These are phyloP conservation scores for Synodontis membranacea DNA, from an alignment of 2,113 vertebrate genomes.

Conservation along the genomic window DNA sequence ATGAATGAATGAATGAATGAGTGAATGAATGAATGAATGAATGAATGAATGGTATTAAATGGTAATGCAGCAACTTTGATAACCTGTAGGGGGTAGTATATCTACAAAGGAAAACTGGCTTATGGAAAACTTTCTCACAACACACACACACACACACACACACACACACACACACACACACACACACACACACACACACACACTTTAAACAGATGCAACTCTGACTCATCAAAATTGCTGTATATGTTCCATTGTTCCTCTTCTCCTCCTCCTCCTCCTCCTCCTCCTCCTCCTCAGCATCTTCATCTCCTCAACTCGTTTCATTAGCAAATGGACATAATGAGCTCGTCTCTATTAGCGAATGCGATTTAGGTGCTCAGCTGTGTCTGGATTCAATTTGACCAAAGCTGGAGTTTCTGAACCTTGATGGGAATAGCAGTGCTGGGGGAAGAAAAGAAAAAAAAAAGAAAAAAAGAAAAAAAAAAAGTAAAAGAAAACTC, in stretches of 20 bases:
- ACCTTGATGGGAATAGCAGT: slow-evolving; percentile 16
- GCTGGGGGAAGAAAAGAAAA: background rate
- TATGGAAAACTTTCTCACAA: background rate
- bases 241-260: background rate
- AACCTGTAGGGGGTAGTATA: slow-evolving; percentile 65
- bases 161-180: background rate
- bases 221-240: slow-evolving; percentile 26
- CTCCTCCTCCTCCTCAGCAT: background rate
- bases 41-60: background rate
- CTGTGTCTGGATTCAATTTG: slow-evolving; percentile 26
- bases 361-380: slow-evolving; percentile 22
- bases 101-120: slow-evolving; percentile 23
- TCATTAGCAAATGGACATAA: slow-evolving; percentile 35
- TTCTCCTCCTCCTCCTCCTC: background rate
- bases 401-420: slow-evolving; percentile 2
- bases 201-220: slow-evolving; percentile 26
- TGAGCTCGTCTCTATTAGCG: slow-evolving; percentile 19
- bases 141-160: background rate
- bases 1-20: background rate
- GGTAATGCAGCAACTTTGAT: slow-evolving; percentile 18
- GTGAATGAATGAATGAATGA: background rate
- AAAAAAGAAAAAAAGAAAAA: background rate
- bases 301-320: slow-evolving; percentile 27
- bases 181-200: background rate
- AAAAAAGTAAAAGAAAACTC: background rate